phyloP scores from a whole-genome alignment of 2,113 vertebrate genomes.

The Pycnonotus jocosus region DNA sequence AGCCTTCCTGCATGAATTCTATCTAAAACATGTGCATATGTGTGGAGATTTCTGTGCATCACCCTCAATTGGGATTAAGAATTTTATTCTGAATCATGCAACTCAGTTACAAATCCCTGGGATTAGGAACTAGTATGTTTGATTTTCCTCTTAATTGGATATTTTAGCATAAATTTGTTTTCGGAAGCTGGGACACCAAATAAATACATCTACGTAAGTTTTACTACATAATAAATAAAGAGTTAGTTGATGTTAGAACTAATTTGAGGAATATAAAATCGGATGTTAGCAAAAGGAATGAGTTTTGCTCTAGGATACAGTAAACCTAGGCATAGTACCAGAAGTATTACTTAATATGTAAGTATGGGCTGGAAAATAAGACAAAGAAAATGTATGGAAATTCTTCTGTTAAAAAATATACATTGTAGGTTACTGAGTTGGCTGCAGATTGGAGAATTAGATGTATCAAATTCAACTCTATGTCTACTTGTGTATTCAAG shows the following conservation, averaged over 20 bases:
- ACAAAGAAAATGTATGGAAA: not conserved
- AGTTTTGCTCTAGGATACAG: not conserved
- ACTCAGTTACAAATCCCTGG: not conserved
- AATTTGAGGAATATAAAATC: not conserved
- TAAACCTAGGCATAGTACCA: not conserved
- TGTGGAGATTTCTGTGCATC: not conserved
- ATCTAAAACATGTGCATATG: not conserved
- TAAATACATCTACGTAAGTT: accelerated
- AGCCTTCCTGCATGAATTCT: not conserved
- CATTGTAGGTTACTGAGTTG: not conserved
- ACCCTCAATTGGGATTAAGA: not conserved
- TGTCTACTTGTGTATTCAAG: not conserved
- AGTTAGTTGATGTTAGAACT: not conserved
- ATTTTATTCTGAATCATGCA: not conserved
- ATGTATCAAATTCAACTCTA: not conserved
- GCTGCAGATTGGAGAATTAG: not conserved
- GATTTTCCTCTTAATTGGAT: not conserved
- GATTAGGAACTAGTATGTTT: not conserved
- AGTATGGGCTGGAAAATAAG: not conserved
- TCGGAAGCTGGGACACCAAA: not conserved
- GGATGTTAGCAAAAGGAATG: not conserved
- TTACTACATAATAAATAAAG: not conserved
- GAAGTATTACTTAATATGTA: not conserved
- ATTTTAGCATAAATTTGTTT: not conserved
- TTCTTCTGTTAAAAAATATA: not conserved